Evolutionary conservation across 1,140 invertebrate genomes (phyloP).

Genomic region (Triops longicaudatus): DNA sequence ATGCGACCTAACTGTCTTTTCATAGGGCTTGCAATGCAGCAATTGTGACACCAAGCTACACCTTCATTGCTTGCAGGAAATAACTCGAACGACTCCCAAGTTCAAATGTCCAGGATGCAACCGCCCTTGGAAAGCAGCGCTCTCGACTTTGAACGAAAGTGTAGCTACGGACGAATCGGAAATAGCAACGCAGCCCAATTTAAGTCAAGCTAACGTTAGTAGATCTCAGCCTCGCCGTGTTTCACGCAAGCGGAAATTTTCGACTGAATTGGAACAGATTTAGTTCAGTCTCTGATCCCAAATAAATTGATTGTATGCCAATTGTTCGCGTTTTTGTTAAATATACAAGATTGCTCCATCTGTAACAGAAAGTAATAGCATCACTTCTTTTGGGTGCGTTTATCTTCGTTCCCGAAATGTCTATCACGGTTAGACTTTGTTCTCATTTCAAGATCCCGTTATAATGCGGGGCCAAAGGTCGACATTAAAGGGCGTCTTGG

Average conservation of each 20-base stretch:
- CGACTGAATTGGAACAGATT: neutral
- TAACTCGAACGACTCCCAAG: slow-evolving; percentile 10
- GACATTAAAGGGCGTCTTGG: neutral
- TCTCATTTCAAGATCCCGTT: slow-evolving; percentile 2
- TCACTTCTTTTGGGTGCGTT: too few relatives aligned
- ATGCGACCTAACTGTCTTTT: neutral
- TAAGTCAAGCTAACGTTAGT: neutral
- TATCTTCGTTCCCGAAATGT: too few relatives aligned
- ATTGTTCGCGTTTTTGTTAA: neutral
- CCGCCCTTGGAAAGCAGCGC: slow-evolving; percentile 2
- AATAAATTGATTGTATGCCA: neutral
- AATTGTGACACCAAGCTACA: slow-evolving; percentile 25
- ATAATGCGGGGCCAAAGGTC: neutral
- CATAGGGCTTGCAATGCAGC: neutral
- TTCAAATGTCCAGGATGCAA: slow-evolving; percentile 23
- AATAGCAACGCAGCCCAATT: neutral
- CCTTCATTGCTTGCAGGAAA: slow-evolving; percentile 11
- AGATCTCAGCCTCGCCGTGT: neutral
- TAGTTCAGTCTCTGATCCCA: neutral
- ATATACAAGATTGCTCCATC: neutral
- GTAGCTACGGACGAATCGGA: neutral
- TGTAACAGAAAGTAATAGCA: neutral
- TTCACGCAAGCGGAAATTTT: neutral
- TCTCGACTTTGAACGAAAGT: neutral
- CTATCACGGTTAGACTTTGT: neutral